A percentile compares a stretch with the other conserved stretches of the same genome.
Evolutionary conservation across 1,140 invertebrate species (phyloP).

Genomic region (Mamestra configurata): DNA sequence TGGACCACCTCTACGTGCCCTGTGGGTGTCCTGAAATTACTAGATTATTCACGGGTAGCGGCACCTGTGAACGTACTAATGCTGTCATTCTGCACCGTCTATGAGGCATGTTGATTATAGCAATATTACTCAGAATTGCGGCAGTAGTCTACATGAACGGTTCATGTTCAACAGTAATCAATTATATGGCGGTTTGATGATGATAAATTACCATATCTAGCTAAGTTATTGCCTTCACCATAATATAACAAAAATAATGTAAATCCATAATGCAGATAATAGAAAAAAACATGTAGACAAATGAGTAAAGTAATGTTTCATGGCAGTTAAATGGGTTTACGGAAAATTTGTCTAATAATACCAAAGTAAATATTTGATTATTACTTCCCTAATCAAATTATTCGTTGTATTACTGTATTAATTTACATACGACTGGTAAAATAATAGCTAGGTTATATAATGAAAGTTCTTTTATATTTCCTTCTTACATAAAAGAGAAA

Average conservation of each 20-base stretch:
- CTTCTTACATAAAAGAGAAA: background rate
- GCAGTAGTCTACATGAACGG: slow-evolving; percentile 14
- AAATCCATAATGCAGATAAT: background rate
- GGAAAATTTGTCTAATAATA: background rate
- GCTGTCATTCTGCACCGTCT: background rate
- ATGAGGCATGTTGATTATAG: slow-evolving; percentile 28
- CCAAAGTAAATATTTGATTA: background rate
- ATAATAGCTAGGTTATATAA: background rate
- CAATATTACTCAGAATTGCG: slow-evolving; percentile 29
- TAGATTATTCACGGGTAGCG: slow-evolving; percentile 35
- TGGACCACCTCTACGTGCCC: slow-evolving; percentile 13
- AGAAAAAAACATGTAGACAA: background rate
- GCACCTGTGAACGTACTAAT: slow-evolving; percentile 25
- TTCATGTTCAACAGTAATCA: slow-evolving; percentile 37
- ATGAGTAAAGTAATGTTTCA: background rate
- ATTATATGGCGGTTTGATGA: slow-evolving; percentile 29
- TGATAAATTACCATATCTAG: slow-evolving; percentile 32
- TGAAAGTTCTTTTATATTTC: background rate
- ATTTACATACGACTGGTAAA: background rate
- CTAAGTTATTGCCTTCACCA: slow-evolving; percentile 22
- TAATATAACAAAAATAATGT: background rate
- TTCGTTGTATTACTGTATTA: no score
- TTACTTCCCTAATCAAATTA: no score
- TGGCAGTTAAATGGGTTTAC: background rate
- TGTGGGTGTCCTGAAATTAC: slow-evolving; percentile 32